Base-by-base conservation (phyloP, 1,140 invertebrate species). In the Euschistus heros region DNA sequence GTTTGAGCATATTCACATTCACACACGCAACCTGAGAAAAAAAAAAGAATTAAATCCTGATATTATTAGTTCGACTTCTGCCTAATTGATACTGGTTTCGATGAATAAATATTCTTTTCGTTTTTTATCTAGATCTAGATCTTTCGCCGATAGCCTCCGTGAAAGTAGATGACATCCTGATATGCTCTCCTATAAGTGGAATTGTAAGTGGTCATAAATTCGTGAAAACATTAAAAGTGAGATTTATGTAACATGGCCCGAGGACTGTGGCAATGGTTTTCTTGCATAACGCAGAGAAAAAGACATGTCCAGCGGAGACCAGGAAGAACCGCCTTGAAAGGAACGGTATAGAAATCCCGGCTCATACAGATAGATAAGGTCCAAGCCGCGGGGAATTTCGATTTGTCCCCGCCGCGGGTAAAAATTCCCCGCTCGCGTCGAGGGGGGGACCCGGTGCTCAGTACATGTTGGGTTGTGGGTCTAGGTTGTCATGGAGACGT, bases 391-490 rank as follows among this genome's bases (percentile, higher is more conserved):
- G 47, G 47, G 22, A 50, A 50, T 20, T 50, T 50, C 5, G 47
- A n/a, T 50, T 50, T 50, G 47, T 50, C 47, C 47, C 47, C 10
- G 6, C 0, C n/a, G n/a, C 47, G 47, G 47, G 47, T 50, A 50
- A 50, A 50, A 50, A 50, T 50, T 50, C 47, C 47, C 47, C 47
- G 47, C 47, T 2, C 5, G n/a, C 47, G n/a, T 50, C 47, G 47
- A 20, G 47, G 47, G n/a, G 18, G 47, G n/a, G 47, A 22, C 6
- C 2, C 10, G 24, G 3, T 7, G 17, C 55, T 65, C 64, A 65
- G 64, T 65, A 46, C 64, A 59, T 60, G 64, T 54, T 55, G 52
- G 64, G 47, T 65, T 60, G 64, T 55, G 64, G 64, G 22, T 59
- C 30, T 30, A 33, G 54, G 24, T 27, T 65, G 64, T 44, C 64